Base-by-base conservation (phyloP, 2,888 invertebrate genomes). In the Drosophila lacicola region DNA sequence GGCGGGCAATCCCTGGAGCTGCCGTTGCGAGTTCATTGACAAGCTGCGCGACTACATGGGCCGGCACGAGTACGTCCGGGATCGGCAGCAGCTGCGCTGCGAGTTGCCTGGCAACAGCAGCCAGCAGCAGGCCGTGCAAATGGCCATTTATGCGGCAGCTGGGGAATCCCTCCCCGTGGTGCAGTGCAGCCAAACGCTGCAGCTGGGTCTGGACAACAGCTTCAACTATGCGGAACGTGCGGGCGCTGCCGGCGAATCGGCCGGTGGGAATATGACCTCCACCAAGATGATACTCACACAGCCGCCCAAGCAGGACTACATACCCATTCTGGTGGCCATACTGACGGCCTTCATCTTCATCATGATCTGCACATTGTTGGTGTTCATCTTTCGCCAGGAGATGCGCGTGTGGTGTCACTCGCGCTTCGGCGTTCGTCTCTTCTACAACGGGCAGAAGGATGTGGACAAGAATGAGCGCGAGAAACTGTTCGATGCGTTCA, bases 401-500 rank as follows among this genome's bases (percentile, higher is more conserved):
- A 94, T 98, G 71, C 94, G 97, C 79, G 96, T 97, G 60, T 97
- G 97, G 97, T 95, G 97, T 80, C 97, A 97, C 91, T 96, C 97
- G 70, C 95, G 96, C 80, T 97, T 88, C 96, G 97, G 93, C 95
- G 97, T 82, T 93, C 97, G 88, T 92, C 96, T 92, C 95, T 97
- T 94, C 96, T 96, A 96, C 71, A 92, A 91, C 34, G 95, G 95
- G 36, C 90, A 91, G 64, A 94, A 95, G 72, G 96, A 96, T 88
- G 96, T 96, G 89, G 96, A 97, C 86, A 96, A 96, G 92, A 95
- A 95, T 88, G 96, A 96, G 92, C 95, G 96, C 91, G 96, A 97
- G 93, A 95, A 97, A 89, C 94, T 97, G 51, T 98, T 97, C 92
- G 99, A 99, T 93, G 98, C 98, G 66, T 99, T 98, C 93, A 95